Base-by-base conservation (phyloP, 2,888 invertebrate species). In the Phragmatobia fuliginosa region DNA sequence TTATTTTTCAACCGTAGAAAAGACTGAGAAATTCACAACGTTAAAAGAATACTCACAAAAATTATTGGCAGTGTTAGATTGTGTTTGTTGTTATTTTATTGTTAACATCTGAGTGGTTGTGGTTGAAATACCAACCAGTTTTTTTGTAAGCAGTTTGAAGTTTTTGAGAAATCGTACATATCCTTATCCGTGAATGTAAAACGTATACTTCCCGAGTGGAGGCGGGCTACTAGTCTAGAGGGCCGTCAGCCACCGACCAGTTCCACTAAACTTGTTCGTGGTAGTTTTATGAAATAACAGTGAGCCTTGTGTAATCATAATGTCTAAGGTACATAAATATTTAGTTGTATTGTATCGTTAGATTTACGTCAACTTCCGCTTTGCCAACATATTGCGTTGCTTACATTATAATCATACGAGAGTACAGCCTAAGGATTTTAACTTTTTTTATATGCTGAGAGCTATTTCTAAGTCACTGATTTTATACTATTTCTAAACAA, bases 371-470 rank as follows among this genome's bases (percentile, higher is more conserved):
- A 91, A 92, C 92, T 94, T 93, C 94, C 91, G 94, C 94, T 95
- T 95, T 91, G 95, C 93, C 94, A 92, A 94, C 92, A 91, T 94
- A 94, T 94, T 94, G 94, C 92, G 94, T 95, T 94, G 94, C 94
- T 94, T 94, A 94, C 92, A 91, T 94, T 93, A 91, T 94, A 94
- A 94, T 91, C 94, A 92, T 94, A 93, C 87, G 88, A 93, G 92
- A 94, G 94, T 94, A 94, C 94, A 94, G 94, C 94, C 94, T 94
- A 94, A 94, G 94, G 94, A 95, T 94, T 94, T 94, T 94, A 95
- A 95, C 94, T 87, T 92, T 94, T 92, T 93, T 92, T 92, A 91
- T 91, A 92, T 90, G 89, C 94, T 94, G 94, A 94, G 95, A 94
- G 95, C 95, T 95, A 95, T 94, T 94, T 91, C 95, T 95, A 94